These are phyloP conservation scores for Thunnus maccoyii DNA, from an alignment of 2,113 vertebrate species.

Conservation along the genomic window DNA sequence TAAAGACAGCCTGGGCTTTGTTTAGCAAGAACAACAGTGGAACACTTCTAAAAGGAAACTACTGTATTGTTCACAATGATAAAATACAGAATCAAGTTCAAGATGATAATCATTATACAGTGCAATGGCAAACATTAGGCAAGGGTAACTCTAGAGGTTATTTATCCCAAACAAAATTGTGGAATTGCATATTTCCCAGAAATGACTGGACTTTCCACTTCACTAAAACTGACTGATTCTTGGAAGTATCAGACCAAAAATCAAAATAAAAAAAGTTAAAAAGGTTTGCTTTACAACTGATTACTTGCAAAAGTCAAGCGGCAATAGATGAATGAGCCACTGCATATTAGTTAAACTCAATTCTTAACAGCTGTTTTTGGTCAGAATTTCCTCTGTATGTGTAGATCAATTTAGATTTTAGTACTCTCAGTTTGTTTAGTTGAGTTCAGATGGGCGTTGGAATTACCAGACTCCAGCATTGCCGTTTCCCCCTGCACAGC, in stretches of 20 bases:
- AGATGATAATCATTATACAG: neutral
- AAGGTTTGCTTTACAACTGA: neutral
- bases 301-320: neutral
- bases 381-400: neutral
- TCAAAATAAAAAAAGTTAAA: neutral
- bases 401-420: slow-evolving; percentile 15
- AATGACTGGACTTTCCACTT: neutral
- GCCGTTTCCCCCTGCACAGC: slow-evolving; percentile 48
- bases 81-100: neutral
- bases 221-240: too few relatives aligned
- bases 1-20: neutral
- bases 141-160: neutral
- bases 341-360: too few relatives aligned
- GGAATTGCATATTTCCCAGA: neutral
- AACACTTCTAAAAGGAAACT: neutral
- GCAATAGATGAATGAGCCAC: too few relatives aligned
- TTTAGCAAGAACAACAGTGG: neutral
- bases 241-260: neutral
- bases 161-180: neutral
- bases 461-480: slow-evolving; percentile 28
- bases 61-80: neutral
- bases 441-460: slow-evolving; percentile 48
- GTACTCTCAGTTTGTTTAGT: slow-evolving; percentile 60
- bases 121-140: neutral
- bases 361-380: neutral